Conservation (phyloP, 2,797 vertebrate genomes). For the Gallirallus australis region DNA sequence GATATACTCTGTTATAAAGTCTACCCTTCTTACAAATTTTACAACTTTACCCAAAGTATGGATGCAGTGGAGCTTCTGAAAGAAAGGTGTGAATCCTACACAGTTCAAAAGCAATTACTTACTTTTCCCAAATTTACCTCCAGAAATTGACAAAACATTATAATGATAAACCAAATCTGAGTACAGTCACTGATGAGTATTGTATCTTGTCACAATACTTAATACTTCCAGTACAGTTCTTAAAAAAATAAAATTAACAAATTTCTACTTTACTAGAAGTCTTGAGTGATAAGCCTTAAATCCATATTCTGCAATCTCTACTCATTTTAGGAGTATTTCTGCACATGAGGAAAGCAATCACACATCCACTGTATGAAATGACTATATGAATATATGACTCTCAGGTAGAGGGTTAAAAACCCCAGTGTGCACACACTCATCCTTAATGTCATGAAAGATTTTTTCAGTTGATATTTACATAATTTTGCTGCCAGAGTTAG, state of each 20-base stretch:
- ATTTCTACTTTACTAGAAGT: background rate
- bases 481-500: background rate
- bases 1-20: background rate
- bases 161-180: background rate
- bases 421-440: background rate
- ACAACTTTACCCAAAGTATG: background rate
- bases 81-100: background rate
- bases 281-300: background rate
- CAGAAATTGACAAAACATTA: background rate
- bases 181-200: background rate
- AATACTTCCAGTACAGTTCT: background rate
- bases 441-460: background rate
- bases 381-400: background rate
- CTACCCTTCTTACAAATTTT: background rate
- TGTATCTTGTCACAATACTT: background rate
- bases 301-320: background rate
- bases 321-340: background rate
- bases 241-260: background rate
- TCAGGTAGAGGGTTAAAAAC: background rate
- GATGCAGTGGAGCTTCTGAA: background rate
- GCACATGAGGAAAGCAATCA: background rate
- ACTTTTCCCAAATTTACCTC: background rate
- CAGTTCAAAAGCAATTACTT: background rate
- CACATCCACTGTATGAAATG: background rate
- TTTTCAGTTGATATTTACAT: background rate